A percentile compares a stretch with the other conserved stretches of the same genome.
phyloP scores from a whole-genome alignment of 2,888 invertebrate species.

The Scaptomyza reducta region DNA sequence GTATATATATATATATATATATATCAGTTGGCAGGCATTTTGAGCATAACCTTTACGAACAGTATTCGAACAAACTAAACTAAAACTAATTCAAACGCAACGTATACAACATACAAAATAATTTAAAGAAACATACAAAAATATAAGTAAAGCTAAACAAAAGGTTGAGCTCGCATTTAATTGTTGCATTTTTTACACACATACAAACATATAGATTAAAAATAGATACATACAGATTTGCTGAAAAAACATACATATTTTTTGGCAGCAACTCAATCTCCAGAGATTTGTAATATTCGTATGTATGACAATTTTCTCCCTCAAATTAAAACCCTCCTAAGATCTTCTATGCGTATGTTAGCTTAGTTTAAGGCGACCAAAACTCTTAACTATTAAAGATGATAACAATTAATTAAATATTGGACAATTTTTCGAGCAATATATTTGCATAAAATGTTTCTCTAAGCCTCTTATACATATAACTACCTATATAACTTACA shows the following conservation, averaged over 20 bases:
- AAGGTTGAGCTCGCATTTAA: slow-evolving; percentile 78
- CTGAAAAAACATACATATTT: slow-evolving; percentile 37
- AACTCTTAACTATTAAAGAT: slow-evolving; percentile 50
- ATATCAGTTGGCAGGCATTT: slow-evolving; percentile 55
- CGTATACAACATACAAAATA: slow-evolving; percentile 50
- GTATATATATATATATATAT: slow-evolving; percentile 49
- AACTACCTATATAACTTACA: slow-evolving; percentile 24
- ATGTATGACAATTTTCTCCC: slow-evolving; percentile 31
- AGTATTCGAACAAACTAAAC: slow-evolving; percentile 65
- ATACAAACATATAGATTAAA: slow-evolving; percentile 30
- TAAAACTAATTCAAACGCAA: slow-evolving; percentile 15
- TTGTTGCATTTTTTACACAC: slow-evolving; percentile 40
- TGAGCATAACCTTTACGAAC: slow-evolving; percentile 63
- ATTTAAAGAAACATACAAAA: slow-evolving; percentile 15
- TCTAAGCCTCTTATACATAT: slow-evolving; percentile 66
- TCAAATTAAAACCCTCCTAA: slow-evolving; percentile 31
- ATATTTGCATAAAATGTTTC: slow-evolving; percentile 75
- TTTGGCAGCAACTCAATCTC: slow-evolving; percentile 30
- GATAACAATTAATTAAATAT: slow-evolving; percentile 55
- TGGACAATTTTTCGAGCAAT: slow-evolving; percentile 71
- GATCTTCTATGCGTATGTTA: slow-evolving; percentile 43
- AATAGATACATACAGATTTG: slow-evolving; percentile 34
- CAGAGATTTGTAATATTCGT: slow-evolving; percentile 3
- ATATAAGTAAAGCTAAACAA: slow-evolving; percentile 46
- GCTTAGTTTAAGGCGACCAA: slow-evolving; percentile 61